These are phyloP conservation scores for Sarcophaga caerulescens DNA, from an alignment of 2,888 invertebrate species.

Conservation along the genomic window DNA sequence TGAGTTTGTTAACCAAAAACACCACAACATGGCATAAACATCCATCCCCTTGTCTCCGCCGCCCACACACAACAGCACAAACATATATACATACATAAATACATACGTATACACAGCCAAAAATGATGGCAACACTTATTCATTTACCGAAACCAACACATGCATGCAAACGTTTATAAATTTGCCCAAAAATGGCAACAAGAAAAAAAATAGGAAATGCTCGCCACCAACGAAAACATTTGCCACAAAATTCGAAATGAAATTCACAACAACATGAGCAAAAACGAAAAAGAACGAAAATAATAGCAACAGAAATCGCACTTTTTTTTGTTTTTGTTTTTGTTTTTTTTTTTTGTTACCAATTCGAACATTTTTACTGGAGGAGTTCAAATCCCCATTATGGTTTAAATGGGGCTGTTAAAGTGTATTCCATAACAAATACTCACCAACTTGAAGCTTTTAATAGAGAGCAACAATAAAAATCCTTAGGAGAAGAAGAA, in stretches of 20 bases:
- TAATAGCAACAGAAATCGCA: slow-evolving; percentile 21
- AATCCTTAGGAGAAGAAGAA: neutral
- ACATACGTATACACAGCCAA: slow-evolving; percentile 2
- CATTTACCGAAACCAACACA: slow-evolving; percentile 1
- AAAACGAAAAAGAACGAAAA: slow-evolving; percentile 11
- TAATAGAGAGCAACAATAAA: slow-evolving; percentile 26
- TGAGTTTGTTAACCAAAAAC: slow-evolving; percentile 66
- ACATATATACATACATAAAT: neutral
- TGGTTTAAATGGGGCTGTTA: slow-evolving; percentile 74
- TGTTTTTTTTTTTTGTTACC: no score
- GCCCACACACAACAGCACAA: slow-evolving; percentile 12
- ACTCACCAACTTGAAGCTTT: slow-evolving; percentile 30
- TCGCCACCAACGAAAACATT: neutral
- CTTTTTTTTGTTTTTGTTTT: neutral
- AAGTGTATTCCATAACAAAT: slow-evolving; percentile 53
- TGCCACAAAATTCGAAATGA: slow-evolving; percentile 60
- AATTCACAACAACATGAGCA: slow-evolving; percentile 49
- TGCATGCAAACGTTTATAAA: slow-evolving; percentile 36
- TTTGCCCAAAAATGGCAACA: slow-evolving; percentile 53
- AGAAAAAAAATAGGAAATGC: slow-evolving; percentile 25
- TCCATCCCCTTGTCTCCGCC: neutral
- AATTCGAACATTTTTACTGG: neutral
- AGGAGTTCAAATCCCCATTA: slow-evolving; percentile 75
- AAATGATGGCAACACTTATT: slow-evolving; percentile 27
- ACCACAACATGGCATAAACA: slow-evolving; percentile 62